phyloP scores from a whole-genome alignment of 2,888 invertebrate species.

The Ichneumoninae sp. region DNA sequence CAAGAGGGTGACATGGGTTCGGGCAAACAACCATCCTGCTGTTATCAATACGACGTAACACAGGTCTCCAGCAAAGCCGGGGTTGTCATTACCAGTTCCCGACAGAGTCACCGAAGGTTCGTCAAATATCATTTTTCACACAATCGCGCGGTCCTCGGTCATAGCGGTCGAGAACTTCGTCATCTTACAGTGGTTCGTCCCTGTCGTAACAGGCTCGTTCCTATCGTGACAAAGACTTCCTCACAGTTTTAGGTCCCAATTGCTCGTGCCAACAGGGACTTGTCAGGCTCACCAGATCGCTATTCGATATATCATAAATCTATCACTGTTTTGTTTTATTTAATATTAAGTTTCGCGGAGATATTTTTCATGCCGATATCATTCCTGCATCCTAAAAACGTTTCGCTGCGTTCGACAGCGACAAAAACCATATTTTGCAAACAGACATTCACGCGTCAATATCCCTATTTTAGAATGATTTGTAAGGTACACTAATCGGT shows the following conservation, averaged over 20 bases:
- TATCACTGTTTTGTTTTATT: neutral
- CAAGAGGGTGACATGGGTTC: constrained; percentile 82
- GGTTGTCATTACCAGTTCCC: constrained; percentile 95
- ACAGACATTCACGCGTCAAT: neutral
- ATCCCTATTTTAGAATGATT: neutral
- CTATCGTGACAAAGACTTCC: neutral
- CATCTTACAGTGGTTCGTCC: constrained; percentile 41
- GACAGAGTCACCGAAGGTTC: constrained; percentile 94
- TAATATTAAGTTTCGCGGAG: neutral
- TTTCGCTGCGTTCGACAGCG: neutral
- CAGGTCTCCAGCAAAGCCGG: constrained; percentile 88
- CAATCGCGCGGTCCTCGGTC: neutral
- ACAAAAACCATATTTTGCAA: neutral
- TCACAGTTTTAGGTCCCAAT: neutral
- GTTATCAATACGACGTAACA: constrained; percentile 76
- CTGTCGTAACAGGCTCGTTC: neutral
- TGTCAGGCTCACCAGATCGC: constrained; percentile 37
- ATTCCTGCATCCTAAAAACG: neutral
- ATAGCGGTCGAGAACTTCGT: neutral
- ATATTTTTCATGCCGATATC: neutral
- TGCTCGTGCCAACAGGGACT: neutral
- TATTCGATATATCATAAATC: neutral
- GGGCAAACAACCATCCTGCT: constrained; percentile 71
- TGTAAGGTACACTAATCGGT: neutral
- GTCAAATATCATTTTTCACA: constrained; percentile 56